phyloP scores from a whole-genome alignment of 2,888 invertebrate genomes.

The Drosophila rellima region DNA sequence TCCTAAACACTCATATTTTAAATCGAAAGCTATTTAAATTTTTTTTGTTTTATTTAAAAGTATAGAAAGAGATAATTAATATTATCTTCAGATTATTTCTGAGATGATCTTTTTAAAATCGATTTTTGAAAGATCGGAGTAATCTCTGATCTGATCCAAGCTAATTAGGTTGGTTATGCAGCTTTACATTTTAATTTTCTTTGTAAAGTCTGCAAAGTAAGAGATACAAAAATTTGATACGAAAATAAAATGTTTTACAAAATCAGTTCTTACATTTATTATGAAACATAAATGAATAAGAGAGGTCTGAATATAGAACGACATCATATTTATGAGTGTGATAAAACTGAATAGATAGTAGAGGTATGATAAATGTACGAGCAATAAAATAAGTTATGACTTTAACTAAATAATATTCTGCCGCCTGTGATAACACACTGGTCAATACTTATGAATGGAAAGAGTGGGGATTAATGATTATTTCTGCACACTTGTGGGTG shows the following conservation, averaged over 20 bases:
- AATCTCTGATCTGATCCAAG: background rate
- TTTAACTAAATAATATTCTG: background rate
- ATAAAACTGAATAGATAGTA: background rate
- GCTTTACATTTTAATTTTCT: conserved; percentile 4
- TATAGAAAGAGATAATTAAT: too few species aligned
- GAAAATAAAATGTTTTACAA: background rate
- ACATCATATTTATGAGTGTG: conserved; percentile 4
- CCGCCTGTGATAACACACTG: background rate
- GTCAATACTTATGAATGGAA: conserved; percentile 21
- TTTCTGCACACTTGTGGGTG: conserved; percentile 40
- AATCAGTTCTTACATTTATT: conserved; percentile 18
- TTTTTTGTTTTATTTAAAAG: too few species aligned
- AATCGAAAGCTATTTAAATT: too few species aligned
- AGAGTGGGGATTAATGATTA: conserved; percentile 3
- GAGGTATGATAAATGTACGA: background rate
- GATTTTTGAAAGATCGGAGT: too few species aligned
- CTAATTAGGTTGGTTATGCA: background rate
- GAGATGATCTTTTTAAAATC: too few species aligned
- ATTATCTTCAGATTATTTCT: too few species aligned
- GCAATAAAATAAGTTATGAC: background rate
- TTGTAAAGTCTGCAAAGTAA: conserved; percentile 3
- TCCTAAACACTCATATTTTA: too few species aligned
- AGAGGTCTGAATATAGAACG: conserved; percentile 4
- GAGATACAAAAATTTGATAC: conserved; percentile 18
- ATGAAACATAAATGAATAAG: conserved; percentile 10